phyloP scores from a whole-genome alignment of 2,888 invertebrate genomes.

The Cybosia mesomella region DNA sequence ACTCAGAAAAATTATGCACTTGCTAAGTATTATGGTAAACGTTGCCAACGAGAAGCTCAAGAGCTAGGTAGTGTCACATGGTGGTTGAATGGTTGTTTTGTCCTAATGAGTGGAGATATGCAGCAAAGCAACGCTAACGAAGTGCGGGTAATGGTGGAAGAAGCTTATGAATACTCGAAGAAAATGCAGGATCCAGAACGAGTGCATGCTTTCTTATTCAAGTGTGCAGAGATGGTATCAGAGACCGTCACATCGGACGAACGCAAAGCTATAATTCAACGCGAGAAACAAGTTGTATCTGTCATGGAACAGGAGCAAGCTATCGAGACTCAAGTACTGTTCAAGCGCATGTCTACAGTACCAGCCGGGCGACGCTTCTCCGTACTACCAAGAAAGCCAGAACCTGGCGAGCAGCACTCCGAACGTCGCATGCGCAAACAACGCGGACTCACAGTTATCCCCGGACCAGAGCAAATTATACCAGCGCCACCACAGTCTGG shows the following conservation, averaged over 20 bases:
- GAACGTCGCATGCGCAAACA: conserved; percentile 72
- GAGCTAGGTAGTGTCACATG: conserved; percentile 73
- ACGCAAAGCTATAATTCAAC: conserved; percentile 72
- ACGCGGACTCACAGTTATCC: conserved; percentile 75
- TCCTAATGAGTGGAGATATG: conserved; percentile 82
- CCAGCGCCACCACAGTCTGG: conserved; percentile 68
- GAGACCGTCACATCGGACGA: conserved; percentile 73
- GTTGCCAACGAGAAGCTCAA: conserved; percentile 78
- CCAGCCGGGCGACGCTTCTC: conserved; percentile 75
- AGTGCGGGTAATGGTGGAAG: conserved; percentile 78
- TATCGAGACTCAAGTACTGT: conserved; percentile 73
- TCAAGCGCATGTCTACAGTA: conserved; percentile 78
- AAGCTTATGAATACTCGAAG: conserved; percentile 77
- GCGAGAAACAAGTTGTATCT: conserved; percentile 69
- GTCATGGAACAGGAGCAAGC: conserved; percentile 72
- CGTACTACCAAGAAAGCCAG: conserved; percentile 71
- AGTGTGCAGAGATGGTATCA: conserved; percentile 76
- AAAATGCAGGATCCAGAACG: conserved; percentile 76
- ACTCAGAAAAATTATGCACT: conserved; percentile 80
- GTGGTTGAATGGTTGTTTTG: conserved; percentile 82
- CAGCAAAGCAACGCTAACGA: conserved; percentile 82
- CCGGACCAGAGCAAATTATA: conserved; percentile 70
- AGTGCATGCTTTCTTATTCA: conserved; percentile 75
- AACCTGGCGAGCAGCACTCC: conserved; percentile 52
- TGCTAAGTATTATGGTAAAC: conserved; percentile 80